phyloP scores from a whole-genome alignment of 2,113 vertebrate species.

The Larimichthys polyactis region DNA sequence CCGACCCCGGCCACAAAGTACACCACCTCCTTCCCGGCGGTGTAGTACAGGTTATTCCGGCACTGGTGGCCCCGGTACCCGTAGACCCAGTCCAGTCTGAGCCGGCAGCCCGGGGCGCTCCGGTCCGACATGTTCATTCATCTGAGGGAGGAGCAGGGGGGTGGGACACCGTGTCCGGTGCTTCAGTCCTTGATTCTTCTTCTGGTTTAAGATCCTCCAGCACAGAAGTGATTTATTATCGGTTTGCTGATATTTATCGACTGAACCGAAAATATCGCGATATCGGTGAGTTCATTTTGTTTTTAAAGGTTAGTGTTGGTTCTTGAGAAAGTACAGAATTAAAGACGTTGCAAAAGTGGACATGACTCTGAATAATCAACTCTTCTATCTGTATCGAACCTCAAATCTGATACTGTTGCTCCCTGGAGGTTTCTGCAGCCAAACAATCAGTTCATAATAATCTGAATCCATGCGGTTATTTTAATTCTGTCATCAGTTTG shows the following conservation, averaged over 20 bases:
- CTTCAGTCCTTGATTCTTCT: not conserved
- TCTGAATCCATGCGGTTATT: not conserved
- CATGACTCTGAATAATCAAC: not conserved
- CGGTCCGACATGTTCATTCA: slow-evolving; percentile 90
- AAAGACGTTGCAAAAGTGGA: not conserved
- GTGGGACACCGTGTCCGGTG: slow-evolving; percentile 6
- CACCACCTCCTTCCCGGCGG: slow-evolving; percentile 95
- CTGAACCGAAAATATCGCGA: not conserved
- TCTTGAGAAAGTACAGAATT: not conserved
- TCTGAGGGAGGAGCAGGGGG: slow-evolving; percentile 31
- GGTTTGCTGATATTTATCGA: not conserved
- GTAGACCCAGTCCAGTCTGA: slow-evolving; percentile 97
- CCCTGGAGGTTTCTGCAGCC: not conserved
- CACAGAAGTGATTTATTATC: not conserved
- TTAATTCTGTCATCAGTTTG: not conserved
- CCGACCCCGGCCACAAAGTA: slow-evolving; percentile 98
- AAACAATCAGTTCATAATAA: not conserved
- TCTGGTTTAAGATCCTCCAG: not conserved
- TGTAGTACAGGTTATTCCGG: slow-evolving; percentile 99
- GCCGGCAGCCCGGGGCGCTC: slow-evolving; percentile 93
- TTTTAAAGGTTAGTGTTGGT: not conserved
- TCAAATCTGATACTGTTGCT: not conserved
- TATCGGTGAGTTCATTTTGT: not conserved
- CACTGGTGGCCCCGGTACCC: slow-evolving; percentile 98
- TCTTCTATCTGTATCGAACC: not conserved